Evolutionary conservation across 1,140 invertebrate species (phyloP).

Genomic region (Drosophila subobscura): DNA sequence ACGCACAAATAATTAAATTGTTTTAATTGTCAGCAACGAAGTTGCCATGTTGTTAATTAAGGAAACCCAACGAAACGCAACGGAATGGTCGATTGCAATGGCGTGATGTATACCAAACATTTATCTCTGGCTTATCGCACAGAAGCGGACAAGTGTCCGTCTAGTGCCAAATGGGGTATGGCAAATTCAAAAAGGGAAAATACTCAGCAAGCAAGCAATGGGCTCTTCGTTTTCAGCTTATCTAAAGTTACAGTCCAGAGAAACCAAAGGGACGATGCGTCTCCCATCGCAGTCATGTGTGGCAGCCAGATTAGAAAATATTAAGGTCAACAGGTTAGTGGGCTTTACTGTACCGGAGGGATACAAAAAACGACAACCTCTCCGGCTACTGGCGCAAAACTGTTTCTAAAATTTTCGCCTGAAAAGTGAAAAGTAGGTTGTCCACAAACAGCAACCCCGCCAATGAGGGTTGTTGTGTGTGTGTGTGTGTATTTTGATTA

Average conservation of each 20-base stretch:
- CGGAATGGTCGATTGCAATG: background rate
- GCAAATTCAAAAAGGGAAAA: conserved; percentile 2
- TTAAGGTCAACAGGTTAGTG: conserved; percentile 82
- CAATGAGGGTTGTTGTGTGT: conserved; percentile 12
- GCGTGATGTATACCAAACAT: conserved; percentile 32
- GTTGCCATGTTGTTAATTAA: conserved; percentile 69
- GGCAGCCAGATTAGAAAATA: conserved; percentile 80
- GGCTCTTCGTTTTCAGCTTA: conserved; percentile 68
- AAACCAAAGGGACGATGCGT: conserved; percentile 5
- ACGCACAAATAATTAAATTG: conserved; percentile 80
- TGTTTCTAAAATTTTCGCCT: conserved; percentile 66
- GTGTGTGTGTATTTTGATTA: conserved; percentile 72
- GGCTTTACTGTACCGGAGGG: conserved; percentile 73
- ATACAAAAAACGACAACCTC: conserved; percentile 60
- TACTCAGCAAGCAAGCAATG: conserved; percentile 11
- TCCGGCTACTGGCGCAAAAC: conserved; percentile 54
- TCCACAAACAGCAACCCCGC: conserved; percentile 27
- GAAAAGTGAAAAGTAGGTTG: conserved; percentile 64
- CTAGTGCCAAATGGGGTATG: background rate
- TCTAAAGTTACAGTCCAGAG: conserved; percentile 68
- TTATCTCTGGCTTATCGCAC: conserved; percentile 43
- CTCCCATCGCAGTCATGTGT: conserved; percentile 20
- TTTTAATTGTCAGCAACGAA: conserved; percentile 72
- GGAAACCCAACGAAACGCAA: background rate
- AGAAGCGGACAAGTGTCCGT: conserved; percentile 26